Percentiles rank a stretch among this genome's conserved stretches.
phyloP scores from a whole-genome alignment of 2,888 invertebrate species.

The Thyatira batis region DNA sequence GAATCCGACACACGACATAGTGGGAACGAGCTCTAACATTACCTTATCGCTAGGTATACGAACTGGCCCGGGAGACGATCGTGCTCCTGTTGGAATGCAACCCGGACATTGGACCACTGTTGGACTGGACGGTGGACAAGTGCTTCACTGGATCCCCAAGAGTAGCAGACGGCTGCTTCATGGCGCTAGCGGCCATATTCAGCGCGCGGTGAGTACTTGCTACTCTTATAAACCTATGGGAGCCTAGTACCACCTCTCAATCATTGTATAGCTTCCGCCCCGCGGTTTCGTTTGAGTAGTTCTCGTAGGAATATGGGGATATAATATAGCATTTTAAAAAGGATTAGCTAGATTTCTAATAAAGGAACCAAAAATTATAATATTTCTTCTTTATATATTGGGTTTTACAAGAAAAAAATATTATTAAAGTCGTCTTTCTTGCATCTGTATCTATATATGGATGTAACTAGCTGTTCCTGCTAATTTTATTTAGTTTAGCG shows the following conservation, averaged over 20 bases:
- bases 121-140: constrained; percentile 99
- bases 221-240: neutral
- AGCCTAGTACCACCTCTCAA: neutral
- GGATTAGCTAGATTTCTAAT: too few relatives aligned
- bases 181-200: constrained; percentile 97
- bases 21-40: too few relatives aligned
- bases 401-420: too few relatives aligned
- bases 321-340: too few relatives aligned
- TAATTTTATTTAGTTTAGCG: too few relatives aligned
- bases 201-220: constrained; percentile 88
- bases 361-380: too few relatives aligned
- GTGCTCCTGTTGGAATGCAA: constrained; percentile 97
- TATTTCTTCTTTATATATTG: too few relatives aligned
- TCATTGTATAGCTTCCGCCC: neutral
- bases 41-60: constrained; percentile 87
- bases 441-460: too few relatives aligned
- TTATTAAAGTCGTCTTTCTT: too few relatives aligned
- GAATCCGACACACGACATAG: neutral
- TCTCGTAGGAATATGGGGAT: too few relatives aligned
- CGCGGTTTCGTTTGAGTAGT: too few relatives aligned
- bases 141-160: constrained; percentile 96
- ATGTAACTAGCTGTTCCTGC: too few relatives aligned
- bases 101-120: constrained; percentile 93
- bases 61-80: constrained; percentile 95
- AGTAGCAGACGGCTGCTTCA: constrained; percentile 98